Base-by-base conservation (phyloP, 2,888 invertebrate species). In the Drosophila quasianomalipes region DNA sequence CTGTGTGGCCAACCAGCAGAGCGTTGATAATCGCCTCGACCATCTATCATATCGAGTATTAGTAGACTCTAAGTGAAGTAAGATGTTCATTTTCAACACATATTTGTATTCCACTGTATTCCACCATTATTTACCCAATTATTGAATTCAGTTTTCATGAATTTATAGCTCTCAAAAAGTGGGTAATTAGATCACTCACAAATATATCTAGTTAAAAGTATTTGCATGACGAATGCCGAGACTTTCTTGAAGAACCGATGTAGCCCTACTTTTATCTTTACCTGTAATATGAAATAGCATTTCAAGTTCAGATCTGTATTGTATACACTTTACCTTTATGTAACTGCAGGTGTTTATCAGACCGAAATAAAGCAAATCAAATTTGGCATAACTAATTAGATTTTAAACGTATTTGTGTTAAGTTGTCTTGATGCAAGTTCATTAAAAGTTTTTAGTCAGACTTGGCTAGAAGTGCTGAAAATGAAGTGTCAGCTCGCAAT, bases 401-500 rank as follows among this genome's bases (percentile, higher is more conserved):
- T 71, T 55, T 39, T 0, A 47, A 44, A 19, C 0, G 4, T 1
- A 0, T 1, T 22, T 6, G 3, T 14, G 14, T n/a, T 41, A 0
- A 5, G 26, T 5, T 4, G 16, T 3, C 33, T 16, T 14, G n/a
- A 26, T 14, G 33, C 33, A 10, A 30, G 19, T 10, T 16, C 35
- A 31, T 10, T 33, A 0, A 4, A 16, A 52, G 41, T 44, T 54
- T 35, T 0, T 12, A 10, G 30, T 1, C 37, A 2, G 39, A 14
- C n/a, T 55, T 7, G 26, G 1, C 5, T 5, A 31, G 37, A 54
- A 44, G 57, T 68, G 26, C 22, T 33, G 9, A 47, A 31, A 44
- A 79, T 79, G 76, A 57, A 53, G 60, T 64, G 35, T 14, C 10
- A 10, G 1, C n/a, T 74, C 0, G 0, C 53, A 30, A 16, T 67